phyloP scores from a whole-genome alignment of 2,113 vertebrate species.

The Strix aluco region DNA sequence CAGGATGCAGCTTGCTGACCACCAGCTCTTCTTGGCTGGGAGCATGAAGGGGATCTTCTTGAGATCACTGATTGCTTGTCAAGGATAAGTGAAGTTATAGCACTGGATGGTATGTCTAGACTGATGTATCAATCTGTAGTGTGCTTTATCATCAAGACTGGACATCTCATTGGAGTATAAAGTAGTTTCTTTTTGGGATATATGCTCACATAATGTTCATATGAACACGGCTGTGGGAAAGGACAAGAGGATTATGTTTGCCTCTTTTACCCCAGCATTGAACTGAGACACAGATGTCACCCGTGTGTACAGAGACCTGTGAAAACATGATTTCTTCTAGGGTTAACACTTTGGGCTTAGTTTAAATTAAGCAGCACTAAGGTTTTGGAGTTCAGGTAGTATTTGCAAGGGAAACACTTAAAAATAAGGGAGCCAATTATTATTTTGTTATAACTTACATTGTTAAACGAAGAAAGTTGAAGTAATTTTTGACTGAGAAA shows the following conservation, averaged over 20 bases:
- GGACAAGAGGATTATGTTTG: rapidly evolving
- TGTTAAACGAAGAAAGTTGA: not conserved
- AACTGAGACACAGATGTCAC: not conserved
- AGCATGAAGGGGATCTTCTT: not conserved
- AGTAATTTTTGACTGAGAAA: not conserved
- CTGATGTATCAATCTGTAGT: not conserved
- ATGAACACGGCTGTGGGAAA: rapidly evolving
- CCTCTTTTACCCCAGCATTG: not conserved
- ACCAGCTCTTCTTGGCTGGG: not conserved
- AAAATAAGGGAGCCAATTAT: not conserved
- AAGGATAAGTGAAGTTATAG: not conserved
- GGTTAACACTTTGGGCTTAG: not conserved
- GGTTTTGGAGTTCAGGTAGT: not conserved
- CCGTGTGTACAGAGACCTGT: rapidly evolving
- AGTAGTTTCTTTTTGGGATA: not conserved
- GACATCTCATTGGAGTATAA: not conserved
- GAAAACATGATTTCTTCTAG: not conserved
- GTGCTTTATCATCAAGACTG: not conserved
- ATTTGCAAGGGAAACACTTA: not conserved
- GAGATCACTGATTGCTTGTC: not conserved
- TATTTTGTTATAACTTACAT: not conserved
- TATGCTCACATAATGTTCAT: not conserved
- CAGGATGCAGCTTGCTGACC: not conserved
- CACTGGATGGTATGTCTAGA: not conserved
- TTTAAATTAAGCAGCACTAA: not conserved